A percentile compares a stretch with the other conserved stretches of the same genome.
phyloP scores from a whole-genome alignment of 2,113 vertebrate species.

The Perca flavescens region DNA sequence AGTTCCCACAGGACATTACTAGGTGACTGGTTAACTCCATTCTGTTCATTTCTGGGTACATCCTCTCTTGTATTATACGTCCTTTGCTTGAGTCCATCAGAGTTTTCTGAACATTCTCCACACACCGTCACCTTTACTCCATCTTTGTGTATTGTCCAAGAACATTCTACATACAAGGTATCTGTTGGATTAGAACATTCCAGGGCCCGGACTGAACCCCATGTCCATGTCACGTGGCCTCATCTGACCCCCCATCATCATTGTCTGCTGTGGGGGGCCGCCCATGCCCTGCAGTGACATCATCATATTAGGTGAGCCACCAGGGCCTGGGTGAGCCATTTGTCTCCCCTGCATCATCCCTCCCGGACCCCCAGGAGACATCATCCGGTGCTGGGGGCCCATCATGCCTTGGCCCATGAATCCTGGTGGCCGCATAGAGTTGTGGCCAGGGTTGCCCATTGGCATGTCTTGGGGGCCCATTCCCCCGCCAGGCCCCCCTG shows the following conservation, averaged over 20 bases:
- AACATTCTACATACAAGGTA: slow-evolving; percentile 98
- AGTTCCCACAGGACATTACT: slow-evolving; percentile 69
- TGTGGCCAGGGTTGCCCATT: slow-evolving; percentile 93
- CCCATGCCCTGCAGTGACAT: slow-evolving; percentile 99
- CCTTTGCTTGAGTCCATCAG: slow-evolving; percentile 64
- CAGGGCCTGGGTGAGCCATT: slow-evolving; percentile 94
- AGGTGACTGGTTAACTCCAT: slow-evolving; percentile 53
- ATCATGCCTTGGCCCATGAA: slow-evolving; percentile 99
- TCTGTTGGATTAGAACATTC: slow-evolving; percentile 85
- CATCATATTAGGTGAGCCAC: slow-evolving; percentile 98
- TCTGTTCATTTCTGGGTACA: slow-evolving; percentile 57
- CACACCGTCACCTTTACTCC: slow-evolving; percentile 43
- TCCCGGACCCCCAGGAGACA: slow-evolving; percentile 94
- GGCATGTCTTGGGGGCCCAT: slow-evolving; percentile 94
- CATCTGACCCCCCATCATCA: slow-evolving; percentile 99
- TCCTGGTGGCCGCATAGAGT: slow-evolving; percentile 94
- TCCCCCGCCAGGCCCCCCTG: slow-evolving; percentile 88
- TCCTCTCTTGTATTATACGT: slow-evolving; percentile 67
- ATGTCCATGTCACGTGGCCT: slow-evolving; percentile 97
- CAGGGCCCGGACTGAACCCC: slow-evolving; percentile 98
- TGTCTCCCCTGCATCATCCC: slow-evolving; percentile 97
- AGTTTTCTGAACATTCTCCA: slow-evolving; percentile 58
- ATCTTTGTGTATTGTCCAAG: slow-evolving; percentile 88
- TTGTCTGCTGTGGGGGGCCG: slow-evolving; percentile 96
- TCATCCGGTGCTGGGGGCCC: slow-evolving; percentile 98